Percentiles rank a stretch among this genome's conserved stretches.
These are phyloP conservation scores for Xiphydria camelus DNA, from an alignment of 2,888 invertebrate species.

Conservation along the genomic window DNA sequence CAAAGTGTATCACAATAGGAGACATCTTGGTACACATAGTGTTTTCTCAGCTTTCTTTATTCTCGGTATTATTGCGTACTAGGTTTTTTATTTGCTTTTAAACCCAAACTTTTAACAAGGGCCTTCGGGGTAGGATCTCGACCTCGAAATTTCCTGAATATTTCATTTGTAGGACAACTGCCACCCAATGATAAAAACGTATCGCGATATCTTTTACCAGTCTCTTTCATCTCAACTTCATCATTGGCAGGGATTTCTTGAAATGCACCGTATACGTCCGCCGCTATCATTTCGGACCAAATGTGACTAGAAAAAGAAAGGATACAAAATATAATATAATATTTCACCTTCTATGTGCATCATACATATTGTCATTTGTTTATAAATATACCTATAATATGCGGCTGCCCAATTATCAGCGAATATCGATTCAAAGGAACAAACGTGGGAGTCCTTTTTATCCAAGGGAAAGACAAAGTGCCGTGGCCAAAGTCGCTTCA, in stretches of 20 bases:
- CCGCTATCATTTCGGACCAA: conserved; percentile 89
- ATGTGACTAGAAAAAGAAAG: conserved; percentile 79
- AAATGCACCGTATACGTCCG: conserved; percentile 87
- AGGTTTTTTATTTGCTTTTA: too few relatives aligned
- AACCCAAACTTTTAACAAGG: conserved; percentile 68
- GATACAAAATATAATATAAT: background rate
- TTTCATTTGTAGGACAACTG: conserved; percentile 77
- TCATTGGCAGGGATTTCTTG: conserved; percentile 63
- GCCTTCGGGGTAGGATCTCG: conserved; percentile 88
- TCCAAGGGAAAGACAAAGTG: conserved; percentile 78
- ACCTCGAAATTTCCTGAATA: conserved; percentile 89
- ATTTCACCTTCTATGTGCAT: background rate
- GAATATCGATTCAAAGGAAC: conserved; percentile 83
- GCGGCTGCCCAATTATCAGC: conserved; percentile 83
- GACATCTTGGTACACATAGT: too few relatives aligned
- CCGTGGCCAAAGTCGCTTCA: conserved; percentile 77
- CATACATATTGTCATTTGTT: background rate
- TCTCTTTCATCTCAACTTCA: conserved; percentile 61
- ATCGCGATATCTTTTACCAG: conserved; percentile 75
- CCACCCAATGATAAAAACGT: conserved; percentile 85
- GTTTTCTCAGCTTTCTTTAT: too few relatives aligned
- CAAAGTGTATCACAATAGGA: too few relatives aligned
- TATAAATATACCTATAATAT: conserved; percentile 75
- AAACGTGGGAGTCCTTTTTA: conserved; percentile 81
- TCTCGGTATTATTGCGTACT: too few relatives aligned